Evolutionary conservation across 2,888 invertebrate species (phyloP), one percentile per base, ranked within the genome.

Genomic region (Andrena flavipes): DNA sequence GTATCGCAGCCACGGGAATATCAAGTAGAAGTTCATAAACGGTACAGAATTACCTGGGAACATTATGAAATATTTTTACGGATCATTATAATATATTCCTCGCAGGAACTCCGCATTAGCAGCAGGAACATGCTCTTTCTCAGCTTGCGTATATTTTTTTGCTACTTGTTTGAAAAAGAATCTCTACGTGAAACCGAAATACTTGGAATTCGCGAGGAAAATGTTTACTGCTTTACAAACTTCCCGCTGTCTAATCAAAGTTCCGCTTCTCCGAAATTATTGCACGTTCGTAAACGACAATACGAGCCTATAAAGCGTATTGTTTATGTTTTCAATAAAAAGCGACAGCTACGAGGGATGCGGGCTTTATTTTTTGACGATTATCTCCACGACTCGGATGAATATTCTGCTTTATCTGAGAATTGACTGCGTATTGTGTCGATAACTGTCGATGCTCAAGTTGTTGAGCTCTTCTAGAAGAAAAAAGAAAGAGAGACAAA

Each of bases 201-300:
- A 33, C 26, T 8, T 33, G 48, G 48, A 56, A 79, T 63, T 64
- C 6, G 64, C 49, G 16, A 59, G 70, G 49, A 70, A 80, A 63
- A 35, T n/a, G 23, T 54, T n/a, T n/a, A 7, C n/a, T 4, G 33
- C 20, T 23, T 49, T 51, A 62, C n/a, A 2, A 16, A 35, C 42
- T n/a, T 76, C 59, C 10, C 33, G 20, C 42, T 29, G 56, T 51
- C 20, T 30, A 60, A 65, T 10, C 29, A 23, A 29, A 0, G 13
- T 48, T 13, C 16, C 8, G 48, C 23, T 62, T 30, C 70, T 23
- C 1, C 16, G 20, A 26, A 8, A 23, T 56, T 26, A 56, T 56
- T 56, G 56, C 56, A 56, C 23, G 56, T 56, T 56, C 23, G 26
- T 56, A 56, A 56, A 56, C 3, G 56, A 23, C 56, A 35, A 10